Conservation (phyloP, 2,113 vertebrate species). For the Erythrocercus mccallii region DNA sequence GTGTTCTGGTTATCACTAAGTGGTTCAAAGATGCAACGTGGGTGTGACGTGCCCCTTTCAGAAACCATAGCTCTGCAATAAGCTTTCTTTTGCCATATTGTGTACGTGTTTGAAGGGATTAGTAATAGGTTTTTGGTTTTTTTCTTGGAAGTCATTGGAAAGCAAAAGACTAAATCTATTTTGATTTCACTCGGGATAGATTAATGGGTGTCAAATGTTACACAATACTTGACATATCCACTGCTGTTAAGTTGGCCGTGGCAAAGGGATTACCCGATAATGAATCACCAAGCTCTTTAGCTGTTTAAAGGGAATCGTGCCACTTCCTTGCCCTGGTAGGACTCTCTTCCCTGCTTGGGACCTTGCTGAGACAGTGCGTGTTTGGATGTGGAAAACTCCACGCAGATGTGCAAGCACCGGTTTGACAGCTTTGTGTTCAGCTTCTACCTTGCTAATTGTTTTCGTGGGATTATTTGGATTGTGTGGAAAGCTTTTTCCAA, state of each 20-base stretch:
- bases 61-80: neutral
- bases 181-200: constrained; percentile 2
- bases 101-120: neutral
- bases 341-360: neutral
- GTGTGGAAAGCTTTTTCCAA: constrained; percentile 78
- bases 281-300: constrained; percentile 34
- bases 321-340: neutral
- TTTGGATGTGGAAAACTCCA: constrained; percentile 41
- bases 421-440: constrained; percentile 64
- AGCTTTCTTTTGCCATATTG: neutral
- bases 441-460: constrained; percentile 80
- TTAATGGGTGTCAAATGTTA: constrained; percentile 28
- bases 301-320: neutral
- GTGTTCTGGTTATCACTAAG: neutral
- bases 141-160: neutral
- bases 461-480: constrained; percentile 78
- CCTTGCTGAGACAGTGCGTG: neutral
- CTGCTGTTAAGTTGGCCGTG: constrained; percentile 26
- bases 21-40: neutral
- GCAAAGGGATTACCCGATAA: constrained; percentile 49
- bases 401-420: constrained; percentile 28
- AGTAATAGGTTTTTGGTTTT: neutral
- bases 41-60: neutral
- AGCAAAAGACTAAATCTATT: constrained; percentile 7
- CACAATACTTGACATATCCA: constrained; percentile 19